These are phyloP conservation scores for Troides oblongomaculatus DNA, from an alignment of 2,888 invertebrate genomes.

Conservation along the genomic window DNA sequence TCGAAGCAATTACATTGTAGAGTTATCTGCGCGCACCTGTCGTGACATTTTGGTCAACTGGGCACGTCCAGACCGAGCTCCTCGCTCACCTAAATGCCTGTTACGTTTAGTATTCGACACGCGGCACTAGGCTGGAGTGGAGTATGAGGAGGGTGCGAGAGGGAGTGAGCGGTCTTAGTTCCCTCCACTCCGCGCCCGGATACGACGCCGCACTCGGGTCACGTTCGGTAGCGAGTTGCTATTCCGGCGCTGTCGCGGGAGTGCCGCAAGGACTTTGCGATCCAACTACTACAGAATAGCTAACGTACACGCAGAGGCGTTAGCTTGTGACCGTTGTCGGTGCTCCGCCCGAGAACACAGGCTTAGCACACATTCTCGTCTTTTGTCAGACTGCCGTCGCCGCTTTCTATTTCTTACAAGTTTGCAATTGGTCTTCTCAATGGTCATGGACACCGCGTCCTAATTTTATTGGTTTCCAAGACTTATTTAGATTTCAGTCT, in stretches of 20 bases:
- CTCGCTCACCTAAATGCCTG: conserved; percentile 13
- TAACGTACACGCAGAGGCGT: not conserved
- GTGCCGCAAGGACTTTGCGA: conserved; percentile 41
- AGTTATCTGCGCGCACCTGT: not conserved
- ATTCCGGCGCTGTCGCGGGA: conserved; percentile 41
- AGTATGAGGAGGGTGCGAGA: not conserved
- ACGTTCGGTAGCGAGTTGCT: conserved; percentile 45
- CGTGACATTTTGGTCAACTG: conserved; percentile 1
- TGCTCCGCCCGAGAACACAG: too few relatives aligned
- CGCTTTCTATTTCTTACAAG: too few relatives aligned
- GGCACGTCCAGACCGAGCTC: conserved; percentile 9
- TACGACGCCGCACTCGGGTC: conserved; percentile 34
- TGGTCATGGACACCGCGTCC: too few relatives aligned
- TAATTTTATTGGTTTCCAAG: too few relatives aligned
- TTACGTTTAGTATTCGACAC: conserved; percentile 7
- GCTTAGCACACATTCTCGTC: too few relatives aligned
- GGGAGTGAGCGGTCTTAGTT: not conserved
- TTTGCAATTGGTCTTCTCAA: too few relatives aligned
- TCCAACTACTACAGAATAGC: conserved; percentile 34
- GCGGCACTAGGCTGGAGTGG: too few relatives aligned
- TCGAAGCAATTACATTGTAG: not conserved
- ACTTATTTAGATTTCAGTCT: too few relatives aligned
- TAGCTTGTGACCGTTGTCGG: too few relatives aligned
- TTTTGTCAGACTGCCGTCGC: too few relatives aligned
- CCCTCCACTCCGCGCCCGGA: conserved; percentile 9